phyloP scores from a whole-genome alignment of 2,888 invertebrate species.

The Adelognathus sp. region DNA sequence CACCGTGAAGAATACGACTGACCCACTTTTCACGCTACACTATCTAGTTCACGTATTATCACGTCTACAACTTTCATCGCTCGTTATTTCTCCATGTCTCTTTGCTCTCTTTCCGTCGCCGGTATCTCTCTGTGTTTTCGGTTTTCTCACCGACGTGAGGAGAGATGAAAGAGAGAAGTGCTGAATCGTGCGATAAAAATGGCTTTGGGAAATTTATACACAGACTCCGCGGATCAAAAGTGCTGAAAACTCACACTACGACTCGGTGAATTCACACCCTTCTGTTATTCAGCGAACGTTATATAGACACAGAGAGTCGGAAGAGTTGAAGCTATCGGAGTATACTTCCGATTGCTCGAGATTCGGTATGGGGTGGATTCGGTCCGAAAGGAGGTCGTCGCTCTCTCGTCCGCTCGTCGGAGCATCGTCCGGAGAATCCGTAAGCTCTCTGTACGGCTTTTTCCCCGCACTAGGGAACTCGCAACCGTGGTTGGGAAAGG shows the following conservation, averaged over 20 bases:
- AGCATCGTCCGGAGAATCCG: slow-evolving; percentile 51
- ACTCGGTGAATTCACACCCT: too few relatives aligned
- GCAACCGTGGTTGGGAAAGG: too few relatives aligned
- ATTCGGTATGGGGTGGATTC: slow-evolving; percentile 26
- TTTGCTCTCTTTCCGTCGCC: slow-evolving; percentile 11
- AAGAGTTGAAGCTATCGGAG: slow-evolving; percentile 46
- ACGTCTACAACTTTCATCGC: slow-evolving; percentile 1
- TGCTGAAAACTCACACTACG: too few relatives aligned
- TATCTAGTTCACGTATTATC: slow-evolving; percentile 11
- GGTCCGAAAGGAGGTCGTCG: slow-evolving; percentile 51
- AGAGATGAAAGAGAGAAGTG: not conserved
- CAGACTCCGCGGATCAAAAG: too few relatives aligned
- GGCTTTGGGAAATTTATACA: not conserved
- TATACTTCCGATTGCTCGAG: slow-evolving; percentile 55
- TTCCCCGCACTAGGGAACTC: too few relatives aligned
- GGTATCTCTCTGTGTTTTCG: slow-evolving; percentile 11
- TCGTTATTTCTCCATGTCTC: slow-evolving; percentile 17
- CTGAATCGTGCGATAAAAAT: not conserved
- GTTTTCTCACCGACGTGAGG: slow-evolving; percentile 12
- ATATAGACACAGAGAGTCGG: not conserved
- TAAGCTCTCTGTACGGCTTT: slow-evolving; percentile 46
- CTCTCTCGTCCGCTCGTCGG: not conserved
- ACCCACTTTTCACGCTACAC: too few relatives aligned
- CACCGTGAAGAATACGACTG: too few relatives aligned
- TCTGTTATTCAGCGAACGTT: too few relatives aligned